A percentile compares a stretch with the other conserved stretches of the same genome.
Conservation (phyloP, 2,888 invertebrate species). For the Agrypnus murinus region DNA sequence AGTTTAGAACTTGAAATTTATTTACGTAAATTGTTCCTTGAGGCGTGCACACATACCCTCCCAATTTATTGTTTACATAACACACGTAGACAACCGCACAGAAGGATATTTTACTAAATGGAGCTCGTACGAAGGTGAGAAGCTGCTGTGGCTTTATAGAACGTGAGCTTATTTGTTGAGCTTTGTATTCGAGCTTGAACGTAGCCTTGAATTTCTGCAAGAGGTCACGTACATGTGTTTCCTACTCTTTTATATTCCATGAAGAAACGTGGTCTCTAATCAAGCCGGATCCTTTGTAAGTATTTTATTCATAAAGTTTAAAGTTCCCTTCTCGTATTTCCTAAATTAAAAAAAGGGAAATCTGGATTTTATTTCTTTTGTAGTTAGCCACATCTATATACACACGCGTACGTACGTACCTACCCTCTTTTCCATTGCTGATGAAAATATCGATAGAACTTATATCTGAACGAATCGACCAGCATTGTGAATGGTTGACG, state of each 20-base stretch:
- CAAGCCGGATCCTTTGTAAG: slow-evolving; percentile 15
- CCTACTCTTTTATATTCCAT: slow-evolving; percentile 27
- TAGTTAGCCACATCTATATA: background rate
- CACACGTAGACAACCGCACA: background rate
- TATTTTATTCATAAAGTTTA: slow-evolving; percentile 29
- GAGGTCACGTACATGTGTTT: slow-evolving; percentile 37
- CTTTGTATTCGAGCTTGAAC: slow-evolving; percentile 34
- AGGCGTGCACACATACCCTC: no score
- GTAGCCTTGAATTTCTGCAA: slow-evolving; percentile 12
- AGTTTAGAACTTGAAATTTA: background rate
- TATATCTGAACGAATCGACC: slow-evolving; percentile 4
- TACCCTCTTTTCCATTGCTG: slow-evolving; percentile 16
- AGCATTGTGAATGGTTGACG: slow-evolving; percentile 15
- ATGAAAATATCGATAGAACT: slow-evolving; percentile 3
- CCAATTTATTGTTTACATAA: slow-evolving; percentile 4
- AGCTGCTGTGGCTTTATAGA: slow-evolving; percentile 29
- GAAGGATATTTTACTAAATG: slow-evolving; percentile 24
- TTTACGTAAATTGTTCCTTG: background rate
- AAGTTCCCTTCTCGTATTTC: slow-evolving; percentile 3
- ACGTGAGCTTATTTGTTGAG: slow-evolving; percentile 38
- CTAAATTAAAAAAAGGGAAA: slow-evolving; percentile 4
- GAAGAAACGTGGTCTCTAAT: slow-evolving; percentile 12
- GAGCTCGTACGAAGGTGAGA: slow-evolving; percentile 28
- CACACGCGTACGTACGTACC: no score
- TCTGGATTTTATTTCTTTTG: slow-evolving; percentile 4